Evolutionary conservation across 1,140 invertebrate species (phyloP).

Genomic region (Ceratoteleas bidentatus): DNA sequence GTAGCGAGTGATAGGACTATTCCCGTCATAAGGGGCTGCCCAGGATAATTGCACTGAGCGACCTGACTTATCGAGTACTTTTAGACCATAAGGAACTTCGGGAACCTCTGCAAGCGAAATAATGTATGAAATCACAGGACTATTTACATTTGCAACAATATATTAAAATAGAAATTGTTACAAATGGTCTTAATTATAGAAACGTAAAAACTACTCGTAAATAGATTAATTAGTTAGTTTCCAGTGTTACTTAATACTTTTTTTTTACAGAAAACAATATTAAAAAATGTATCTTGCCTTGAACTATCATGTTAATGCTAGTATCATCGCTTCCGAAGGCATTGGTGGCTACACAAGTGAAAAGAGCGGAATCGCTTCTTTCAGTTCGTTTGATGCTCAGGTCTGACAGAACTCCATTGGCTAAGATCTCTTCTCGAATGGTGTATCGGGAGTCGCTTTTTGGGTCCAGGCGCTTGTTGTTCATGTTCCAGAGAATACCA

Average conservation of each 20-base stretch:
- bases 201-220: too few species aligned
- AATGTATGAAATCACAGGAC: too few species aligned
- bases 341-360: conserved; percentile 97
- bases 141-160: too few species aligned
- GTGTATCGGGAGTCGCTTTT: conserved; percentile 94
- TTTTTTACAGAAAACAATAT: too few species aligned
- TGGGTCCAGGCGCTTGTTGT: conserved; percentile 93
- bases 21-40: conserved; percentile 96
- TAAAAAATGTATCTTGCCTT: conserved; percentile 86
- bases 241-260: too few species aligned
- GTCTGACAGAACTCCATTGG: conserved; percentile 92
- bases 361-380: conserved; percentile 94
- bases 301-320: conserved; percentile 96
- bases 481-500: conserved; percentile 97
- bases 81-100: conserved; percentile 94
- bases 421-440: conserved; percentile 93
- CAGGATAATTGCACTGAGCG: conserved; percentile 94
- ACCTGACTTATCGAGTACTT: conserved; percentile 95
- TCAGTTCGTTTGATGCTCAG: conserved; percentile 94
- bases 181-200: too few species aligned
- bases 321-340: conserved; percentile 97
- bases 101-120: conserved; percentile 93
- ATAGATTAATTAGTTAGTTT: too few species aligned
- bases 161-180: too few species aligned
- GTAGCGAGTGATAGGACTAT: conserved; percentile 95